These are phyloP conservation scores for Elgaria multicarinata DNA, from an alignment of 2,113 vertebrate species.

Conservation along the genomic window DNA sequence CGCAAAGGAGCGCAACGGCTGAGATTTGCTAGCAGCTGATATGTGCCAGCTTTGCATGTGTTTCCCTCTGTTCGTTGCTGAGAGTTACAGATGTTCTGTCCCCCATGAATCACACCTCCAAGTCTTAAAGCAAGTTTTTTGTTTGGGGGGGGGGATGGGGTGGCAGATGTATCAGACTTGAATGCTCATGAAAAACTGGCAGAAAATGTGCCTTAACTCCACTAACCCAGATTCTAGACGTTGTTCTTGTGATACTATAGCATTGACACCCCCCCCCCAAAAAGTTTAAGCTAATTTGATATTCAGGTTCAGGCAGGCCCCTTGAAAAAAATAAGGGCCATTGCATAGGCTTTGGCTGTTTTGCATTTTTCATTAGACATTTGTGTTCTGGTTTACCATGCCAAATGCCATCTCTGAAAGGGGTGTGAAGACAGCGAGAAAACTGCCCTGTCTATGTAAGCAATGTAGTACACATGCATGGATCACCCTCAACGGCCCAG, in stretches of 20 bases:
- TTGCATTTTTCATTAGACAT: not conserved
- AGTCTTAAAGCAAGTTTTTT: conserved; percentile 61
- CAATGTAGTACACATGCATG: too few relatives aligned
- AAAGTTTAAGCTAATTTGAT: not conserved
- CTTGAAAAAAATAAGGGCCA: not conserved
- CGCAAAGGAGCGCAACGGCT: conserved; percentile 52
- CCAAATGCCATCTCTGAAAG: not conserved
- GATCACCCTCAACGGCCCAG: not conserved
- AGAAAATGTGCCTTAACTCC: conserved; percentile 29
- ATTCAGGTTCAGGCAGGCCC: not conserved
- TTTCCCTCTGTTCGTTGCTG: conserved; percentile 62
- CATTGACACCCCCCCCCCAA: not conserved
- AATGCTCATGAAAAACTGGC: conserved; percentile 49
- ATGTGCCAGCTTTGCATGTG: conserved; percentile 60
- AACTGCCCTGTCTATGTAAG: not conserved
- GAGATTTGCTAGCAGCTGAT: conserved; percentile 65
- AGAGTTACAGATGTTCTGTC: conserved; percentile 71
- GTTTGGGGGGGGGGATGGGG: conserved; percentile 9
- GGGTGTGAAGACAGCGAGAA: not conserved
- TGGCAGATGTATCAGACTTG: conserved; percentile 68
- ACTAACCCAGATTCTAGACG: conserved; percentile 8
- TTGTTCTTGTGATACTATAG: conserved; percentile 10
- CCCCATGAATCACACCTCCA: conserved; percentile 72
- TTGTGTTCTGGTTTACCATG: not conserved
- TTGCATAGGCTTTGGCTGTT: not conserved